Percentiles rank a stretch among this genome's conserved stretches.
phyloP scores from a whole-genome alignment of 2,888 invertebrate genomes.

The Mimachlamys varia region DNA sequence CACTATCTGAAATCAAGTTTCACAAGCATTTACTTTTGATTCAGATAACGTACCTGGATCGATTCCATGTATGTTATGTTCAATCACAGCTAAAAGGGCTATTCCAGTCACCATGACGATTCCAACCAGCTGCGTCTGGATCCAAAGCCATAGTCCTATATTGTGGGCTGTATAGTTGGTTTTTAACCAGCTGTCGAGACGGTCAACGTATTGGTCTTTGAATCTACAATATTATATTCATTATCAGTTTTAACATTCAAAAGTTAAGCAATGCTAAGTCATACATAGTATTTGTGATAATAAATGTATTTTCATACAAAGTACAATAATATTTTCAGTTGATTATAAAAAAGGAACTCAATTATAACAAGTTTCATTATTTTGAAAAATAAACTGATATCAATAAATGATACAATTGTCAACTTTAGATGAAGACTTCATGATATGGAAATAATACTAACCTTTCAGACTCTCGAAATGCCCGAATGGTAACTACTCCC shows the following conservation, averaged over 20 bases:
- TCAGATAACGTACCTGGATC: background rate
- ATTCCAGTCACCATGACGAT: slow-evolving; percentile 19
- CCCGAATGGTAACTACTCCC: slow-evolving; percentile 91
- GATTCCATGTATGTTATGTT: background rate
- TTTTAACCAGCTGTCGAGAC: background rate
- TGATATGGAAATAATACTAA: slow-evolving; percentile 53
- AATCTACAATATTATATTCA: background rate
- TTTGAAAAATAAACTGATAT: background rate
- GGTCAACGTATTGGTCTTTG: background rate
- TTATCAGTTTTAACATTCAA: background rate
- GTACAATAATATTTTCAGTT: too few species aligned
- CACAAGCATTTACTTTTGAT: too few species aligned
- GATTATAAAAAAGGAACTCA: too few species aligned
- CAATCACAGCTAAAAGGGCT: background rate
- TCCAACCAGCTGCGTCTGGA: background rate
- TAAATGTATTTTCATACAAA: too few species aligned
- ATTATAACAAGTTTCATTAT: too few species aligned
- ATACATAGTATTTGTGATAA: too few species aligned
- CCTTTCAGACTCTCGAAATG: slow-evolving; percentile 84
- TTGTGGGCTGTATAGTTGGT: background rate
- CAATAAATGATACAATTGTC: background rate
- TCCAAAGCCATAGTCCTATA: background rate
- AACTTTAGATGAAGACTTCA: background rate
- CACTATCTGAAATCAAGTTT: too few species aligned
- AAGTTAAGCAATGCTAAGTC: background rate